Evolutionary conservation across 2,113 vertebrate species (phyloP).

Genomic region (Osmerus eperlanus): DNA sequence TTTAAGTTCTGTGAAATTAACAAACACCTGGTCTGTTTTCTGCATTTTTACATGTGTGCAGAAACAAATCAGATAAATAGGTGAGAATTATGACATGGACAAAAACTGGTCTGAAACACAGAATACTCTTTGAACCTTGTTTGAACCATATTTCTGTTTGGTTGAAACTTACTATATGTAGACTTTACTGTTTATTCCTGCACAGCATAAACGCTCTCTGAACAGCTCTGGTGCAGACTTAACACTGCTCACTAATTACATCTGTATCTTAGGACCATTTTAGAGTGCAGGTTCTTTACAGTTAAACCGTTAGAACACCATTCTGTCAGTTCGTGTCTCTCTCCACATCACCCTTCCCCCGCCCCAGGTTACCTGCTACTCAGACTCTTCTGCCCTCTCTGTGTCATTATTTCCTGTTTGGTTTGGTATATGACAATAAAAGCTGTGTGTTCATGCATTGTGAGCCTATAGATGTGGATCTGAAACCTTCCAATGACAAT

Average conservation of each 20-base stretch:
- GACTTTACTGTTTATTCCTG: background rate
- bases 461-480: slow-evolving; percentile 10
- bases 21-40: slow-evolving; percentile 2
- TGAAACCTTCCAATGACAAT: background rate
- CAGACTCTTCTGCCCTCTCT: background rate
- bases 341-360: no score
- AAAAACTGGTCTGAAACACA: background rate
- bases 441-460: slow-evolving; percentile 5
- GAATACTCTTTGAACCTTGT: background rate
- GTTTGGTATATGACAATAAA: background rate
- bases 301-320: no score
- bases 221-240: background rate
- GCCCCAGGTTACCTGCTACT: no score
- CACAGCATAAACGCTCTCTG: slow-evolving; percentile 1
- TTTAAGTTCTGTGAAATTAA: slow-evolving; percentile 6
- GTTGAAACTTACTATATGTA: no score
- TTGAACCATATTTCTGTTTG: no score
- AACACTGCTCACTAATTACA: no score
- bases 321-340: no score
- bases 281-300: no score
- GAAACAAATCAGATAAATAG: background rate
- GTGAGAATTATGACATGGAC: background rate
- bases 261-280: no score
- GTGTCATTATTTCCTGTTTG: background rate
- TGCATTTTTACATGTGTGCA: slow-evolving; percentile 3